Evolutionary conservation across 2,113 vertebrate genomes (phyloP).

Genomic region (Podiceps cristatus): DNA sequence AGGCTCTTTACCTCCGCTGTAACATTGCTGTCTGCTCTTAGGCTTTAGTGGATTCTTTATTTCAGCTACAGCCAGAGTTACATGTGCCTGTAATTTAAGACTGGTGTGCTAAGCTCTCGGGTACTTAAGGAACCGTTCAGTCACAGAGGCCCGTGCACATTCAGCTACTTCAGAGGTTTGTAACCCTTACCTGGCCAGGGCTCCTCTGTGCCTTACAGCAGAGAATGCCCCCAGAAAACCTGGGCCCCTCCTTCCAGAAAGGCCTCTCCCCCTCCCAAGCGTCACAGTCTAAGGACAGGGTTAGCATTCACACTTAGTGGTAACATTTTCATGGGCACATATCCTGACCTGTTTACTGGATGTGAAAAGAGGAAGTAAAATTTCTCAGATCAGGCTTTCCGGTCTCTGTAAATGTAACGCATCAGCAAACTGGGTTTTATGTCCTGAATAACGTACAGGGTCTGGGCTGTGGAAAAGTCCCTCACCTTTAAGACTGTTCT

Average conservation of each 20-base stretch:
- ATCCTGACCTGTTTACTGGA: neutral
- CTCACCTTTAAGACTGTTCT: neutral
- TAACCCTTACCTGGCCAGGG: neutral
- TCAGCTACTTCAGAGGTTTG: neutral
- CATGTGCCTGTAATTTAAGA: neutral
- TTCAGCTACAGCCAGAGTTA: neutral
- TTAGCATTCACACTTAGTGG: neutral
- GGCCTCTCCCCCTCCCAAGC: neutral
- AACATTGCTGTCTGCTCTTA: neutral
- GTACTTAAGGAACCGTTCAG: neutral
- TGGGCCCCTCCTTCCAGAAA: neutral
- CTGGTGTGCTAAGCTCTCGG: neutral
- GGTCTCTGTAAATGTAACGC: neutral
- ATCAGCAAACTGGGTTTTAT: neutral
- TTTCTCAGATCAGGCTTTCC: neutral
- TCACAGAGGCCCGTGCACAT: neutral
- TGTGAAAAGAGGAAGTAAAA: constrained; percentile 54
- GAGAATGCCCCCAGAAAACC: neutral
- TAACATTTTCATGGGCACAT: neutral
- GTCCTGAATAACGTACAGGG: neutral
- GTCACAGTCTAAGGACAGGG: neutral
- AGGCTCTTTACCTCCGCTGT: neutral
- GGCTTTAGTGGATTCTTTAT: neutral
- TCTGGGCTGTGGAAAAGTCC: neutral
- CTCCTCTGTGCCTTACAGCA: neutral